Conservation (phyloP, 2,888 invertebrate species). For the Cephus nigrinus region DNA sequence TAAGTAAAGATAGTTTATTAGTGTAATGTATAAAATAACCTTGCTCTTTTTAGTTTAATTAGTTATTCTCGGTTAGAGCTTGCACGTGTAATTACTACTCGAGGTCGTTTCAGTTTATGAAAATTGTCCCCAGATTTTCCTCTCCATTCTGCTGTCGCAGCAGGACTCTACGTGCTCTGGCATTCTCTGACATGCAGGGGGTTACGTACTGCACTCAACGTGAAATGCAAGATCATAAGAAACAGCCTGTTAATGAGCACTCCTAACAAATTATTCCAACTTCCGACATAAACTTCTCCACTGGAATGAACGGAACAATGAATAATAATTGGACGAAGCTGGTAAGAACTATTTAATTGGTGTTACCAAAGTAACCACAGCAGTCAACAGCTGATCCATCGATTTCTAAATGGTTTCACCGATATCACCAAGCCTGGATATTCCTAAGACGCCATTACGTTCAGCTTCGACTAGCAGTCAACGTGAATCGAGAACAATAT, state of each 20-base stretch:
- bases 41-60: neutral
- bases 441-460: neutral
- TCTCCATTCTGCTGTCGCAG: neutral
- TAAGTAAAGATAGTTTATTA: neutral
- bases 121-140: neutral
- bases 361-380: neutral
- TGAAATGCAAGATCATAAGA: neutral
- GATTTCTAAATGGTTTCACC: conserved; percentile 6
- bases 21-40: neutral
- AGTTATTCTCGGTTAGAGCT: neutral
- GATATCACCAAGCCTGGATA: neutral
- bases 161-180: neutral
- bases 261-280: neutral
- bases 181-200: neutral
- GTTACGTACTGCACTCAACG: neutral
- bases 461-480: neutral
- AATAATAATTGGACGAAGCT: conserved; percentile 4
- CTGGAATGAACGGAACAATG: neutral
- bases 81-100: neutral
- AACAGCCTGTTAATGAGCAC: neutral
- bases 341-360: neutral
- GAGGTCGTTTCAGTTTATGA: neutral
- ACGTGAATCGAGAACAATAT: neutral
- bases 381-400: neutral
- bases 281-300: neutral